Conservation (phyloP, 2,797 vertebrate genomes). For the Cheirogaleus major region DNA sequence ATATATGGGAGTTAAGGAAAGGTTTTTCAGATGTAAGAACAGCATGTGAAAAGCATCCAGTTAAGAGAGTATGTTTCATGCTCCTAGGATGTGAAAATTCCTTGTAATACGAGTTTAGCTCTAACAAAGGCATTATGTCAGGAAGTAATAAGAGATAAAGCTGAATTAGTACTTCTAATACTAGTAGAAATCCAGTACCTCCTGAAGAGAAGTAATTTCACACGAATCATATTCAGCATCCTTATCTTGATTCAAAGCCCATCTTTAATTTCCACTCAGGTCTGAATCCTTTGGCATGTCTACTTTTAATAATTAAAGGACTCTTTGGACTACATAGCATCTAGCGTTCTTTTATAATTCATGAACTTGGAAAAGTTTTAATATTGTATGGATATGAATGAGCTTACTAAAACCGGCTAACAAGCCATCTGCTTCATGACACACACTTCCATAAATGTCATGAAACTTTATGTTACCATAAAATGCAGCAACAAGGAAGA, state of each 20-base stretch:
- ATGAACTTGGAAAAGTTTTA: constrained; percentile 79
- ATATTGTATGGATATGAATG: constrained; percentile 74
- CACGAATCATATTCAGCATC: constrained; percentile 62
- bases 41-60: background rate
- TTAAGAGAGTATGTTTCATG: background rate
- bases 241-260: constrained; percentile 71
- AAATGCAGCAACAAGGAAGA: constrained; percentile 69
- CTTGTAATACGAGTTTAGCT: constrained; percentile 46
- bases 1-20: background rate
- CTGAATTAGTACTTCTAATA: constrained; percentile 73
- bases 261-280: constrained; percentile 74
- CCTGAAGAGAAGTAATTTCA: constrained; percentile 74
- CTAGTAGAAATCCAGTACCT: constrained; percentile 60
- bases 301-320: constrained; percentile 80
- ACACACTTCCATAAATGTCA: constrained; percentile 77
- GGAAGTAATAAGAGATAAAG: constrained; percentile 74
- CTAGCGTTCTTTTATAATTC: constrained; percentile 76
- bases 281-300: constrained; percentile 69
- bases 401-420: constrained; percentile 80
- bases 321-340: constrained; percentile 58
- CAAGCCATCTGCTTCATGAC: constrained; percentile 83
- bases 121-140: constrained; percentile 64
- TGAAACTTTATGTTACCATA: constrained; percentile 79
- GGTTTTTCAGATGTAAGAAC: background rate
- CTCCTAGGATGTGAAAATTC: constrained; percentile 36